Conservation (phyloP, 2,888 invertebrate genomes). For the Tetanocera ferruginea region DNA sequence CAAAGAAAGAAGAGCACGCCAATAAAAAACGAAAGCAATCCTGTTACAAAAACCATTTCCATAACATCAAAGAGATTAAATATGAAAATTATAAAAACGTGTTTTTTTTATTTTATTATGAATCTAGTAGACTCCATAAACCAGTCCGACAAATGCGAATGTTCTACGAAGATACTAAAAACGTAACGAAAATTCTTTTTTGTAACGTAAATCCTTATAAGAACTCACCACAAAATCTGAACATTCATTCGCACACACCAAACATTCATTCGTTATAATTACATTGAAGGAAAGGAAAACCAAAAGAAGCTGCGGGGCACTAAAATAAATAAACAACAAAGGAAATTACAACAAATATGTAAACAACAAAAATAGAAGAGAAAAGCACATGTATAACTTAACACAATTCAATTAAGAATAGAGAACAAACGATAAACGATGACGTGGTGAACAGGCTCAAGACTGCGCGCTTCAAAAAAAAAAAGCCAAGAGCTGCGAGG, state of each 20-base stretch:
- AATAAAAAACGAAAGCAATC: too few relatives aligned
- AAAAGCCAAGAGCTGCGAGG: neutral
- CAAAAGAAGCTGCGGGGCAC: neutral
- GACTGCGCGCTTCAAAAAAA: neutral
- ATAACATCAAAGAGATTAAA: too few relatives aligned
- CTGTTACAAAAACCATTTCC: too few relatives aligned
- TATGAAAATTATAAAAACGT: too few relatives aligned
- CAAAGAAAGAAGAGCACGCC: too few relatives aligned
- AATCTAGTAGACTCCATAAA: too few relatives aligned
- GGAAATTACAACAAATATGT: neutral
- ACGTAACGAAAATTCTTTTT: too few relatives aligned
- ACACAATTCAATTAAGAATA: slow-evolving; percentile 27
- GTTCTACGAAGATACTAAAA: too few relatives aligned
- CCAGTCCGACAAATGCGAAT: too few relatives aligned
- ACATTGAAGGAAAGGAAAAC: neutral
- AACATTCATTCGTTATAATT: too few relatives aligned
- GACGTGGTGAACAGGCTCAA: slow-evolving; percentile 18
- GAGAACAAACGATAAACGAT: neutral
- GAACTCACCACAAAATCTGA: neutral
- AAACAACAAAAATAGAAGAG: neutral
- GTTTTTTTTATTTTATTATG: too few relatives aligned
- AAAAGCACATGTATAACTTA: slow-evolving; percentile 24
- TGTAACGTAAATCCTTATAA: neutral
- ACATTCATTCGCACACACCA: too few relatives aligned
- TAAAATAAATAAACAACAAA: slow-evolving; percentile 1